A percentile compares a stretch with the other conserved stretches of the same genome.
phyloP scores from a whole-genome alignment of 2,113 vertebrate species.

The Dipodomys stephensi region DNA sequence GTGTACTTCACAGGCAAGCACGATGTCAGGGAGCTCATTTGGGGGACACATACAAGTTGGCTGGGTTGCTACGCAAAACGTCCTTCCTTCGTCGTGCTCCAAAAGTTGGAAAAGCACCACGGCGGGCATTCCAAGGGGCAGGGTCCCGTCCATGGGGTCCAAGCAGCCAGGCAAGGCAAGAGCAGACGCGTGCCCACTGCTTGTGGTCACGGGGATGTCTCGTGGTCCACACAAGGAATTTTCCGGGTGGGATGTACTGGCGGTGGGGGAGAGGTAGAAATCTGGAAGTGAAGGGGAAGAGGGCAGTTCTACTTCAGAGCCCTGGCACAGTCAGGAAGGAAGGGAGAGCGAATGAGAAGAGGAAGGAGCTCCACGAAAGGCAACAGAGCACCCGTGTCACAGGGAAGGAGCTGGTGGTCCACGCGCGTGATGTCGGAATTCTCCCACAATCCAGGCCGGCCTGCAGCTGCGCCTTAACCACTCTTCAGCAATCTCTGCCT shows the following conservation, averaged over 20 bases:
- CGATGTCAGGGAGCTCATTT: neutral
- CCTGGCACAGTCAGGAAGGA: neutral
- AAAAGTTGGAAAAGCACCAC: neutral
- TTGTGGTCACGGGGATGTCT: neutral
- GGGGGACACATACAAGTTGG: neutral
- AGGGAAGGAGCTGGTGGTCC: neutral
- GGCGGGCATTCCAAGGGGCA: neutral
- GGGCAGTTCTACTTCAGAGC: neutral
- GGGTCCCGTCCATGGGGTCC: neutral
- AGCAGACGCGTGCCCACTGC: neutral
- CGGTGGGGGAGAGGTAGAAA: neutral
- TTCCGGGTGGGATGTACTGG: accelerated
- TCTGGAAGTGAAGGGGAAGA: neutral
- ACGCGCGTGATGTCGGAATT: neutral
- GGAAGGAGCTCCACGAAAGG: too few relatives aligned
- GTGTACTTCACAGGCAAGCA: neutral
- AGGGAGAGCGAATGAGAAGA: too few relatives aligned
- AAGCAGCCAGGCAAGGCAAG: neutral
- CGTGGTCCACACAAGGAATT: neutral
- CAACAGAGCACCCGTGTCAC: too few relatives aligned
- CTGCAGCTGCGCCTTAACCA: neutral
- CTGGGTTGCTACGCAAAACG: neutral
- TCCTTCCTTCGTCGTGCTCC: neutral
- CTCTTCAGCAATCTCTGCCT: neutral
- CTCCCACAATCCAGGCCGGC: neutral